phyloP scores from a whole-genome alignment of 2,113 vertebrate genomes.

The Paracanthobrama guichenoti region DNA sequence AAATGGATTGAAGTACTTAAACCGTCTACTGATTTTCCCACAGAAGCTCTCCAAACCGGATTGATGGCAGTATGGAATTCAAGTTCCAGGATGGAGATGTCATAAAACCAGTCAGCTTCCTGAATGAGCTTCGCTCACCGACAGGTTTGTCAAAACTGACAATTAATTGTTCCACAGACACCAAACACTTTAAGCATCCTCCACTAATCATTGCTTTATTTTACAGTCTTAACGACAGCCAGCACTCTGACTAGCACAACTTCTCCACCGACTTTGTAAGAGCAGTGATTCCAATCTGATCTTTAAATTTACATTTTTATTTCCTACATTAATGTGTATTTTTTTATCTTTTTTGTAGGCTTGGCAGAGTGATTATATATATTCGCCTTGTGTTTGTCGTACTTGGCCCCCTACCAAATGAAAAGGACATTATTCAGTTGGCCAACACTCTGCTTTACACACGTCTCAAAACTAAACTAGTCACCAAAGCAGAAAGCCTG shows the following conservation, averaged over 20 bases:
- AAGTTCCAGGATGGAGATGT: not conserved
- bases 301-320: not conserved
- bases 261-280: slow-evolving; percentile 3
- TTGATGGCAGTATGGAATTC: not conserved
- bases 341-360: slow-evolving; percentile 1
- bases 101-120: slow-evolving; percentile 11
- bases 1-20: no score
- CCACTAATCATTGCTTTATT: not conserved
- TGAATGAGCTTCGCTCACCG: not conserved
- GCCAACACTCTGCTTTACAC: not conserved
- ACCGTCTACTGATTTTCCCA: not conserved
- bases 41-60: not conserved
- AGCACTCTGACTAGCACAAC: not conserved
- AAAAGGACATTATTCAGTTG: not conserved
- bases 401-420: not conserved
- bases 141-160: slow-evolving; percentile 24
- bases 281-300: not conserved
- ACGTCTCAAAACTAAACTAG: not conserved
- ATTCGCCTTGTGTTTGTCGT: slow-evolving; percentile 44
- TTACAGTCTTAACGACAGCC: not conserved
- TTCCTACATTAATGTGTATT: not conserved
- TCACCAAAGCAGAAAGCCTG: not conserved
- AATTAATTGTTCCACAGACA: not conserved
- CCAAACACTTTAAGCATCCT: not conserved
- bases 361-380: slow-evolving; percentile 35